Evolutionary conservation across 2,797 vertebrate genomes (phyloP).

Genomic region (Siniperca undulata): DNA sequence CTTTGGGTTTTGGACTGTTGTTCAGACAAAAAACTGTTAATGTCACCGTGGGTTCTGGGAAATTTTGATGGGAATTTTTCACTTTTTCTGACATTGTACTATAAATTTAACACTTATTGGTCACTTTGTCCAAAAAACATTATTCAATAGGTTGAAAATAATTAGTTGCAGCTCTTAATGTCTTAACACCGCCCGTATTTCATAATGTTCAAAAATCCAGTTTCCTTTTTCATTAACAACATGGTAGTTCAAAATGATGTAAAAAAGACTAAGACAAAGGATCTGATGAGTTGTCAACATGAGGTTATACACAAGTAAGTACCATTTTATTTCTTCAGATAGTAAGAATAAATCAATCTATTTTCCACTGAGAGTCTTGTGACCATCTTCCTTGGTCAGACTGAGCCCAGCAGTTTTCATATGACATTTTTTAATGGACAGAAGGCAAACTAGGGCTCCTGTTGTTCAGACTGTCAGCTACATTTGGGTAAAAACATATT

Average conservation of each 20-base stretch:
- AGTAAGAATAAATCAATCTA: not conserved
- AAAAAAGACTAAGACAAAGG: not conserved
- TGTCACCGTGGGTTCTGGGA: not conserved
- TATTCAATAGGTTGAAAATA: too few species aligned
- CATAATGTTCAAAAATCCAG: not conserved
- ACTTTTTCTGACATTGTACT: not conserved
- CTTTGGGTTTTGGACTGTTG: not conserved
- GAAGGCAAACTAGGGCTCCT: not conserved
- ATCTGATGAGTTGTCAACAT: not conserved
- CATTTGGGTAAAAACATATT: constrained; percentile 10
- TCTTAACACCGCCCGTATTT: not conserved
- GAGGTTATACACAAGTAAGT: too few species aligned
- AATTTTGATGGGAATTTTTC: not conserved
- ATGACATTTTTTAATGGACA: not conserved
- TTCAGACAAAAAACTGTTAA: not conserved
- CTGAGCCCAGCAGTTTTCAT: not conserved
- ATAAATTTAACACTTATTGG: not conserved
- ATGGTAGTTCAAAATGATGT: not conserved
- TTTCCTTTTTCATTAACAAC: not conserved
- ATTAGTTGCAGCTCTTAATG: not conserved
- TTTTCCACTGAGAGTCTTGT: not conserved
- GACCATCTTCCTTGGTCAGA: not conserved
- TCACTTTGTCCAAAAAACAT: not conserved
- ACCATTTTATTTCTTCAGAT: not conserved
- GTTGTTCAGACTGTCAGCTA: not conserved